phyloP scores from a whole-genome alignment of 2,888 invertebrate genomes.

The Drosophila anomelani region DNA sequence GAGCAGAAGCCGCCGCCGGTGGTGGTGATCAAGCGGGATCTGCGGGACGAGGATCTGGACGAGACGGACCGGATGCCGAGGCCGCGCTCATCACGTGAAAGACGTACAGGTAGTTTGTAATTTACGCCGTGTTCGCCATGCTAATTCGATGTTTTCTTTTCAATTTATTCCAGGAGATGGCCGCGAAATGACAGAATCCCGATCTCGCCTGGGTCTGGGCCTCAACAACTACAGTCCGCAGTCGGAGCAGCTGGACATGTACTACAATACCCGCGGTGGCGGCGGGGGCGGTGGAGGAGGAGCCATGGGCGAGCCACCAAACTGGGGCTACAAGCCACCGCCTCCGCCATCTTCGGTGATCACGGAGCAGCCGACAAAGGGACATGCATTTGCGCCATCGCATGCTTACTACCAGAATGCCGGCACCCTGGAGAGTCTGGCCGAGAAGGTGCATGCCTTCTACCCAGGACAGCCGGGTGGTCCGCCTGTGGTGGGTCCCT shows the following conservation, averaged over 20 bases:
- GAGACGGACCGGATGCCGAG: constrained; percentile 86
- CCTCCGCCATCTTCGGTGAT: constrained; percentile 90
- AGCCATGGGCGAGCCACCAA: constrained; percentile 85
- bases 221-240: constrained; percentile 89
- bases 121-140: constrained; percentile 78
- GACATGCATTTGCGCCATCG: constrained; percentile 91
- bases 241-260: constrained; percentile 90
- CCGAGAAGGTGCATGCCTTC: constrained; percentile 96
- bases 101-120: constrained; percentile 85
- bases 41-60: constrained; percentile 91
- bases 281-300: constrained; percentile 25
- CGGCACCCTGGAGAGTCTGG: constrained; percentile 93
- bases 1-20: constrained; percentile 96
- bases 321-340: constrained; percentile 85
- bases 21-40: constrained; percentile 94
- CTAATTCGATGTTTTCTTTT: constrained; percentile 61
- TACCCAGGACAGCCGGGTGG: constrained; percentile 86
- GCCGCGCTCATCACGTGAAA: constrained; percentile 85
- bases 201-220: constrained; percentile 90
- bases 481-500: constrained; percentile 83
- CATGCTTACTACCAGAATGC: constrained; percentile 93
- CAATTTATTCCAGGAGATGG: constrained; percentile 88
- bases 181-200: constrained; percentile 91
- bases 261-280: constrained; percentile 91
- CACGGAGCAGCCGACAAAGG: constrained; percentile 95